Conservation (phyloP, 2,113 vertebrate genomes). For the Lophura nycthemera region DNA sequence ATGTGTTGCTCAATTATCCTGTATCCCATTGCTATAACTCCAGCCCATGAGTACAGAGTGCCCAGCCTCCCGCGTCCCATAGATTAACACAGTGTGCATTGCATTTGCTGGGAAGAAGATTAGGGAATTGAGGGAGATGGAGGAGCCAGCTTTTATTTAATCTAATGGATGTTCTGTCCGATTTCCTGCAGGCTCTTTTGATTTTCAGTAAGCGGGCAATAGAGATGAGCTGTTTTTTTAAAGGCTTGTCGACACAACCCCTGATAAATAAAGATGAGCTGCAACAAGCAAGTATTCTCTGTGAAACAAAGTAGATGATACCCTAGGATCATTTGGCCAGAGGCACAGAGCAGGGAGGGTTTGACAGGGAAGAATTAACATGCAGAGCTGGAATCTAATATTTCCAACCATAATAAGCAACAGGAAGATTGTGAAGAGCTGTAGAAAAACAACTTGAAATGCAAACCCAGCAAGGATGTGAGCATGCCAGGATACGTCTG, state of each 20-base stretch:
- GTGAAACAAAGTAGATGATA: conserved; percentile 48
- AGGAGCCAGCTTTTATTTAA: conserved; percentile 32
- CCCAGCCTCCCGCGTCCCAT: background rate
- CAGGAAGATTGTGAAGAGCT: background rate
- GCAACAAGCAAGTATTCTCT: background rate
- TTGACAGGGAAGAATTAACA: conserved; percentile 32
- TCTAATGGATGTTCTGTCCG: background rate
- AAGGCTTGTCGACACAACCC: conserved; percentile 36
- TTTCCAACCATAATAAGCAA: background rate
- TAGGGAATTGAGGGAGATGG: background rate
- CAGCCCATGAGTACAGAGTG: background rate
- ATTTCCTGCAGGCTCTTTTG: conserved; percentile 50
- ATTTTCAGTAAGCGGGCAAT: conserved; percentile 6
- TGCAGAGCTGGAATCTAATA: background rate
- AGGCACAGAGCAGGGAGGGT: background rate
- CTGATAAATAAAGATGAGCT: conserved; percentile 69
- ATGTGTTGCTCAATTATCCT: background rate
- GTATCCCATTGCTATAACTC: background rate
- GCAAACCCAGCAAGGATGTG: background rate
- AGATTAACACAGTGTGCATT: background rate
- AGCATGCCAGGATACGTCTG: background rate
- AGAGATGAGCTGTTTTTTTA: conserved; percentile 54
- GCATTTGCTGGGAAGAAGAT: background rate
- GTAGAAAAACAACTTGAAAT: background rate
- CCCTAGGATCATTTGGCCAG: conserved; percentile 10